Conservation (phyloP, 1,140 invertebrate species). For the Drosophila rhopaloa region DNA sequence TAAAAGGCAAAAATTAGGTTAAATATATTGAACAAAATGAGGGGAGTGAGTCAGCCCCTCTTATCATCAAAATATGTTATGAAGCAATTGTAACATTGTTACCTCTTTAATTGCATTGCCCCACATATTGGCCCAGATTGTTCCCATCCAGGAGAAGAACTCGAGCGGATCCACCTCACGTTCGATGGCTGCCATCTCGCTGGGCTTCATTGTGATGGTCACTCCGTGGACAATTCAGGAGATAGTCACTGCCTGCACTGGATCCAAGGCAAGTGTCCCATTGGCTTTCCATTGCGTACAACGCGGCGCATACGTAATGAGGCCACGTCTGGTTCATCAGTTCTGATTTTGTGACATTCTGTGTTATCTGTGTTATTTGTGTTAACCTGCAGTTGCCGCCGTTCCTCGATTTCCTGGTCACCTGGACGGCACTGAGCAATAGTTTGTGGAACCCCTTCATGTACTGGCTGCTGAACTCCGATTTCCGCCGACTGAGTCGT, state of each 20-base stretch:
- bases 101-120: conserved; percentile 38
- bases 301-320: conserved; percentile 68
- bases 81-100: not conserved
- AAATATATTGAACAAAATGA: too few species aligned
- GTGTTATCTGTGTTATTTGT: not conserved
- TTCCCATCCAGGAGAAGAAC: conserved; percentile 89
- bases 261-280: conserved; percentile 87
- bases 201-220: conserved; percentile 94
- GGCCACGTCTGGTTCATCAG: conserved; percentile 32
- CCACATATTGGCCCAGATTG: conserved; percentile 85
- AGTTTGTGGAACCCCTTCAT: conserved; percentile 95
- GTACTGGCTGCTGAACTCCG: conserved; percentile 93
- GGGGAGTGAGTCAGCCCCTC: too few species aligned
- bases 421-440: conserved; percentile 93
- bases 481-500: conserved; percentile 91
- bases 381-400: conserved; percentile 87
- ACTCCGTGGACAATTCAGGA: conserved; percentile 95
- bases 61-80: not conserved
- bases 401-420: conserved; percentile 92
- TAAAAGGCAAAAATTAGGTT: too few species aligned
- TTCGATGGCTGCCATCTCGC: conserved; percentile 94
- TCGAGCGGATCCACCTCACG: conserved; percentile 91
- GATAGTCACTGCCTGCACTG: conserved; percentile 94
- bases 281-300: conserved; percentile 7
- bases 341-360: conserved; percentile 36